phyloP scores from a whole-genome alignment of 2,888 invertebrate genomes.

The Neocrepidodera transversa region DNA sequence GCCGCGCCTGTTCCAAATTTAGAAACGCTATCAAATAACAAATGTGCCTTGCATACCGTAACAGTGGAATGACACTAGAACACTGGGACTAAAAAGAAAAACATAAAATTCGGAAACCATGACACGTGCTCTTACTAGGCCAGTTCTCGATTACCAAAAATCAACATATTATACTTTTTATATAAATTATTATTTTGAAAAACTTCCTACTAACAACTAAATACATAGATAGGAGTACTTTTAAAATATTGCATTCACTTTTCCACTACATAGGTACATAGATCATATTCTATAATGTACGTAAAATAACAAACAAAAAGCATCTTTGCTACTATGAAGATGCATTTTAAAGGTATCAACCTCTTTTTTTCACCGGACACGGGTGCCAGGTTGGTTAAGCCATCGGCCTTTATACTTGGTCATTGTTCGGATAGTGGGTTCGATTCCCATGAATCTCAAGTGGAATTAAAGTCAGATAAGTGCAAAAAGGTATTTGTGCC shows the following conservation, averaged over 20 bases:
- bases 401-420: too few relatives aligned
- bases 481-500: too few relatives aligned
- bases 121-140: not conserved
- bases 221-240: too few relatives aligned
- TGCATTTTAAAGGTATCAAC: too few relatives aligned
- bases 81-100: conserved; percentile 17
- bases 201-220: too few relatives aligned
- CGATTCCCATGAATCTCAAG: too few relatives aligned
- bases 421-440: too few relatives aligned
- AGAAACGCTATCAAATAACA: conserved; percentile 29
- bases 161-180: not conserved
- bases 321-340: not conserved
- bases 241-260: too few relatives aligned
- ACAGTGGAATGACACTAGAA: conserved; percentile 25
- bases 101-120: conserved; percentile 2
- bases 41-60: conserved; percentile 32
- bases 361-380: too few relatives aligned
- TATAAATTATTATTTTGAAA: not conserved
- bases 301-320: not conserved
- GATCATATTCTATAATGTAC: not conserved
- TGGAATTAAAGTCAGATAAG: too few relatives aligned
- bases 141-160: not conserved
- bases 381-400: too few relatives aligned
- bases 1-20: conserved; percentile 21
- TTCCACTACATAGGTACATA: too few relatives aligned